These are phyloP conservation scores for Cantharis nigra DNA, from an alignment of 2,888 invertebrate species.

Conservation along the genomic window DNA sequence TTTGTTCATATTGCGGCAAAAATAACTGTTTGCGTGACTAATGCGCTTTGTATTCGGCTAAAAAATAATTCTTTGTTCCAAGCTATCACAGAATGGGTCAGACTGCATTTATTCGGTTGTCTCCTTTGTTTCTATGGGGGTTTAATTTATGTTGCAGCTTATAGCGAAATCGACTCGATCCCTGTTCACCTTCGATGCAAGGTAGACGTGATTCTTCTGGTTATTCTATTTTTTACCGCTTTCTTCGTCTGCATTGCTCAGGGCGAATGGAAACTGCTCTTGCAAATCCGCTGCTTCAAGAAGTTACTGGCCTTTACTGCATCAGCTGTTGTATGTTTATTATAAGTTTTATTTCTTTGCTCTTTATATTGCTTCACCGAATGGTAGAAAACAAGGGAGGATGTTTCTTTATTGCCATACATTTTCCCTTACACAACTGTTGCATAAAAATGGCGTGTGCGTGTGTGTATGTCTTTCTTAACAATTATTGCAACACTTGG, in stretches of 20 bases:
- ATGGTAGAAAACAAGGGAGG: background rate
- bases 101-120: slow-evolving; percentile 17
- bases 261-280: background rate
- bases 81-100: background rate
- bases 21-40: slow-evolving; percentile 4
- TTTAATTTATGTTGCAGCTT: slow-evolving; percentile 8
- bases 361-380: background rate
- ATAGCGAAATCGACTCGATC: slow-evolving; percentile 4
- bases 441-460: background rate
- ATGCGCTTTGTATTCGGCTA: slow-evolving; percentile 12
- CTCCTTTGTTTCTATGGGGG: slow-evolving; percentile 6
- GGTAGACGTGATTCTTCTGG: slow-evolving; percentile 17
- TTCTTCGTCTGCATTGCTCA: slow-evolving; percentile 6
- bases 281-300: slow-evolving; percentile 14
- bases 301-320: slow-evolving; percentile 41
- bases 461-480: background rate
- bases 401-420: background rate
- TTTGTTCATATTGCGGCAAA: background rate
- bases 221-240: slow-evolving; percentile 9
- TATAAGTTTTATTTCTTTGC: background rate
- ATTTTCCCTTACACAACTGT: background rate
- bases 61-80: slow-evolving; percentile 27
- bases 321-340: slow-evolving; percentile 33
- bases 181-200: slow-evolving; percentile 21
- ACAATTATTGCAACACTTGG: background rate